Evolutionary conservation across 2,888 invertebrate species (phyloP), one percentile per base, ranked within the genome.

Genomic region (Itoplectis maculator): DNA sequence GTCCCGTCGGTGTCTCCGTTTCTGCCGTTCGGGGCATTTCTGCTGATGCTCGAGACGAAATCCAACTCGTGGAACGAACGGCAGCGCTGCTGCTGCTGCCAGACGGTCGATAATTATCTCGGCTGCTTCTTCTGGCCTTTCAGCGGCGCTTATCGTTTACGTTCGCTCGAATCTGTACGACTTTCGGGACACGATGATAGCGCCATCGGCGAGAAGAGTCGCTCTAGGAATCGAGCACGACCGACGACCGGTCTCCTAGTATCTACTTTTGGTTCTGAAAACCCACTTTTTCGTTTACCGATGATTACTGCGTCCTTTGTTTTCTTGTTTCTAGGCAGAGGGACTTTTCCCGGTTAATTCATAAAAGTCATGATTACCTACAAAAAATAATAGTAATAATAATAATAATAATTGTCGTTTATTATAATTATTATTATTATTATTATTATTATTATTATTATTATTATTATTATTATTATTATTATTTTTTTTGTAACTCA

Each of bases 51-150:
- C 15, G 68, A 61, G 63, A 47, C 35, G 40, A 69, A 79, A 54
- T 76, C 49, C n/a, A 37, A 40, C 61, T 37, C 49, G 29, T 49
- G 54, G 5, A 29, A 29, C 29, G 29, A 29, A 5, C 29, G 29
- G 3, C 3, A 29, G 29, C 29, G 29, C 29, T n/a, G 29, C 29
- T 2, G 3, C 51, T 47, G 35, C 56, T 42, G 23, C 11, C 56
- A 47, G 40, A 69, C 81, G 23, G 78, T 82, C 81, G 81, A 82
- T 78, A 82, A 82, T 82, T 69, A 56, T 82, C 68, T 69, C 61
- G 15, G 20, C 47, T 47, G 35, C 59, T n/a, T 35, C 35, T 59
- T 59, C 59, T 35, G 35, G 59, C 59, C 35, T 59, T 15, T n/a
- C n/a, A 59, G 15, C 35, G n/a, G 59, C 29, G 29, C 29, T 59